phyloP scores from a whole-genome alignment of 30 jellyfish, hydroid and myxozoan species.

The Aurelia sp. region DNA sequence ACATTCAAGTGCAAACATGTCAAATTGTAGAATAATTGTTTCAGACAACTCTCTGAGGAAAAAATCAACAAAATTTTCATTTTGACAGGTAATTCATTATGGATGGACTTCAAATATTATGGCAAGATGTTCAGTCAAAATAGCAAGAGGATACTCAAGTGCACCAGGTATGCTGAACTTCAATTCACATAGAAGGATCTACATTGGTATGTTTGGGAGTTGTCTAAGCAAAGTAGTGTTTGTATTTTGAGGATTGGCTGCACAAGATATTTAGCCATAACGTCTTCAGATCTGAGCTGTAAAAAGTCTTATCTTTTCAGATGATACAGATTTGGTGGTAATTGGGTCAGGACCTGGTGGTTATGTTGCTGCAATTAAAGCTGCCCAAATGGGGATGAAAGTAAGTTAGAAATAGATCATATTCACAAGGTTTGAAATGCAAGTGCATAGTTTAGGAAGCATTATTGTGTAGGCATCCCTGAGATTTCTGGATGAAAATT shows the following conservation, averaged over 20 bases:
- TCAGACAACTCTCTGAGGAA: neutral
- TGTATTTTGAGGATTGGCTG: too few species aligned
- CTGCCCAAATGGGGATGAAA: conserved; percentile 99
- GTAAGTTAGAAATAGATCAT: conserved; percentile 13
- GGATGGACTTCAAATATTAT: conserved; percentile 29
- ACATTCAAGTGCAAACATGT: too few species aligned
- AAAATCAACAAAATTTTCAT: neutral
- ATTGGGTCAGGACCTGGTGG: conserved; percentile 99
- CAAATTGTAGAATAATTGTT: neutral
- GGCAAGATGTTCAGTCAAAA: conserved; percentile 13
- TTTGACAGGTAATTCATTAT: conserved; percentile 14
- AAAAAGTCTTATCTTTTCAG: conserved; percentile 3
- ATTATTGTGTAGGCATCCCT: neutral
- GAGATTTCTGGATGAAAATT: neutral
- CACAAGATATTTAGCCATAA: too few species aligned
- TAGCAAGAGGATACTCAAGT: conserved; percentile 33
- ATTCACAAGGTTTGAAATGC: neutral
- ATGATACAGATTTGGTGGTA: conserved; percentile 95
- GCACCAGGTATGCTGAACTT: conserved; percentile 36
- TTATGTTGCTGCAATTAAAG: conserved; percentile 99
- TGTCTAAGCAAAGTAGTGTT: too few species aligned
- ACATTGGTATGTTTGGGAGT: too few species aligned
- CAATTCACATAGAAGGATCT: neutral
- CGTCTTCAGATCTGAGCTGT: too few species aligned
- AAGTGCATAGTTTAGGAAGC: neutral